Base-by-base conservation (phyloP, 2,888 invertebrate genomes). In the Orchesella flavescens region DNA sequence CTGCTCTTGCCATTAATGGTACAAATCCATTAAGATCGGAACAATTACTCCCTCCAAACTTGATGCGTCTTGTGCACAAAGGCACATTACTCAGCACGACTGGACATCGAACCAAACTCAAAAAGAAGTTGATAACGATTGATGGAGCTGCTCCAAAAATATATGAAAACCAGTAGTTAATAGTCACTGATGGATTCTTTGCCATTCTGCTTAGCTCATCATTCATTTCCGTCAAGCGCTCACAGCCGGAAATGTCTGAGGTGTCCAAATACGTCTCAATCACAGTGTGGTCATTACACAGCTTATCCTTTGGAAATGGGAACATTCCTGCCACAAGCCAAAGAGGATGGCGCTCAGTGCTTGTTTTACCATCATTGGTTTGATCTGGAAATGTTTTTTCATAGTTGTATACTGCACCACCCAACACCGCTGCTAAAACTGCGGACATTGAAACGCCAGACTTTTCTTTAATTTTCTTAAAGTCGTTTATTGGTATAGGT, bases 241-340 rank as follows among this genome's bases (percentile, higher is more conserved):
- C 69, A 21, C 71, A 59, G 17, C 79, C 59, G 0, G 83, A 61
- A 23, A 69, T 43, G 15, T 72, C 74, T 4, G 74, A 57, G 12
- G 72, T 61, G 12, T 61, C 53, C 55, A 73, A 53, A 23, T 65
- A 19, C 2, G 74, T 69, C 21, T 68, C 61, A 43, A 86, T 53
- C 23, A 73, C 77, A 17, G 53, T 46, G 76, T 87, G 86, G 9
- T 84, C 46, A 65, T 87, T 87, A 15, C 78, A 43, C 2, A 85
- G 86, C 1, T 66, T 65, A 13, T 81, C 17, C 17, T 44, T 55
- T 13, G 68, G 69, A 46, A 86, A 86, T 1, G 87, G 87, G 63
- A 84, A 72, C 43, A 87, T 75, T 43, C 85, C 87, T 13, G 83
- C 85, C 12, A 87, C 84, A 44, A 86, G 55, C 21, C 87, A 84